Base-by-base conservation (phyloP, 2,888 invertebrate species). In the Dione juno region DNA sequence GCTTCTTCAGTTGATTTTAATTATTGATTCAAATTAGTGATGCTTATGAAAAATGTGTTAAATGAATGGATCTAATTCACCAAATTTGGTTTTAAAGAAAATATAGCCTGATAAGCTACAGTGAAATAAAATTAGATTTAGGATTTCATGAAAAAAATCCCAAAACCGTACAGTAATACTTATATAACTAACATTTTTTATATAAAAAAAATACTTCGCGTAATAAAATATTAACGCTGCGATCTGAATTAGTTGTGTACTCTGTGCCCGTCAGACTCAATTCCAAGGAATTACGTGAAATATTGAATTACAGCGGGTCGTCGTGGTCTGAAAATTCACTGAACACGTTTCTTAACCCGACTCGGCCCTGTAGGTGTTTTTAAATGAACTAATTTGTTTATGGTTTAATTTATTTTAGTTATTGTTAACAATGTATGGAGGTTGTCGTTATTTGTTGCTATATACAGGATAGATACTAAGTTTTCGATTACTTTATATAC, bases 281-380 rank as follows among this genome's bases (percentile, higher is more conserved):
- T 77, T 77, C 74, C 71, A 71, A 73, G 70, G 74, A 73, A 77
- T 78, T 77, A 77, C 76, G 70, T 50, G 53, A 69, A 53, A 72
- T 71, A 78, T 78, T 76, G 74, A 74, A 76, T 78, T 78, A 77
- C 73, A 72, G 61, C 65, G 71, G 67, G 67, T 66, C 74, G 74
- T 70, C 73, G 74, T 61, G 76, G 74, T 75, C 75, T 75, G 70
- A 72, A 75, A 73, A 76, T 75, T 74, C 73, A 67, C 74, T 41
- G 71, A 68, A 75, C 72, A 40, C 45, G 37, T 71, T 65, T 64
- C 59, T 61, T 69, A 69, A 64, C 48, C 37, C 35, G 53, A 66
- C 57, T 16, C 58, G 43, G 53, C 50, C 19, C 59, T 28, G 14
- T 37, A 43, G 57, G 59, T 66, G 52, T 58, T 13, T 50, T 9